Evolutionary conservation across 2,113 vertebrate species (phyloP).

Genomic region (Muscicapa adusta): DNA sequence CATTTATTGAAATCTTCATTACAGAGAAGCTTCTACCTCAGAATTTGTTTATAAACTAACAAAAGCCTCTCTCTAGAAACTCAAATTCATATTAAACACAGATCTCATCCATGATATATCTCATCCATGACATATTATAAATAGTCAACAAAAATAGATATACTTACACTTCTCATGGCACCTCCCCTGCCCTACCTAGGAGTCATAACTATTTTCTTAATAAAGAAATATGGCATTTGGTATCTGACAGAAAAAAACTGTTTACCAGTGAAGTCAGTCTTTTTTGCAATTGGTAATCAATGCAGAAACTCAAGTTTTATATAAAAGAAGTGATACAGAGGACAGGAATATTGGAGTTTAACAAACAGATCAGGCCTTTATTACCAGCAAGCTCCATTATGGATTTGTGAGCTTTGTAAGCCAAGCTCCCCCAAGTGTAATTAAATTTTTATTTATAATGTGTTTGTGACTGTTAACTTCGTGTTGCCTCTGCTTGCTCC

Average conservation of each 20-base stretch:
- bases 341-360: slow-evolving; percentile 61
- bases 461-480: slow-evolving; percentile 71
- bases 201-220: slow-evolving; percentile 29
- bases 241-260: slow-evolving; percentile 23
- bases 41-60: background rate
- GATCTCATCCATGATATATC: background rate
- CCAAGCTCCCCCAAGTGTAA: slow-evolving; percentile 74
- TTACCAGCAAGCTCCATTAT: slow-evolving; percentile 69
- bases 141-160: slow-evolving; percentile 19
- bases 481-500: slow-evolving; percentile 52
- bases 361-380: slow-evolving; percentile 75
- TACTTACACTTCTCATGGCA: background rate
- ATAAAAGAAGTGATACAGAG: slow-evolving; percentile 43
- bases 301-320: slow-evolving; percentile 53
- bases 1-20: background rate
- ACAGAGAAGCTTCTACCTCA: background rate
- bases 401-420: slow-evolving; percentile 75
- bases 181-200: slow-evolving; percentile 13
- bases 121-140: background rate
- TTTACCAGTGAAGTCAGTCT: slow-evolving; percentile 28
- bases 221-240: slow-evolving; percentile 24
- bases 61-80: background rate
- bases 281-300: slow-evolving; percentile 43
- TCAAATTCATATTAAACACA: background rate
- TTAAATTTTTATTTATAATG: slow-evolving; percentile 81